Conservation (phyloP, 53 echinoderm and acorn worm genomes). For the Echinometra lucunter region DNA sequence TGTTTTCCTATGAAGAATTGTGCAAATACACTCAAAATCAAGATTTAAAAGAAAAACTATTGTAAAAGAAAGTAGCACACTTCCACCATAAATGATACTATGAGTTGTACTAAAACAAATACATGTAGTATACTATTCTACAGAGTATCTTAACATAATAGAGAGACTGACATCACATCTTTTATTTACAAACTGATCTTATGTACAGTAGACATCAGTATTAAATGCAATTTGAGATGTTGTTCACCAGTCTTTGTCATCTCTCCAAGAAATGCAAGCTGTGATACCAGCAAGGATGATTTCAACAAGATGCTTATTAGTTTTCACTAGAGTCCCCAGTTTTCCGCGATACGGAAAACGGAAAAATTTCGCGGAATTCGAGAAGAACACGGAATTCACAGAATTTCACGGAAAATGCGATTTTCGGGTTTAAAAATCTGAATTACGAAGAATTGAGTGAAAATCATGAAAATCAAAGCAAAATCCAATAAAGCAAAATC, state of each 20-base stretch:
- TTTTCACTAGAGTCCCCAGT: too few relatives aligned
- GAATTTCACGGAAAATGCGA: too few relatives aligned
- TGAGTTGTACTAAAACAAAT: slow-evolving; percentile 5
- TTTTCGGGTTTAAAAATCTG: too few relatives aligned
- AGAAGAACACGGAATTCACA: too few relatives aligned
- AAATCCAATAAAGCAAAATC: too few relatives aligned
- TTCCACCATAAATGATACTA: not conserved
- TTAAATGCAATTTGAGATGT: slow-evolving; percentile 12
- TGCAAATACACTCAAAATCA: not conserved
- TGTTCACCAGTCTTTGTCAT: not conserved
- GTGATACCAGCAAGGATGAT: not conserved
- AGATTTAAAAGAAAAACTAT: too few relatives aligned
- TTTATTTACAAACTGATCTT: not conserved
- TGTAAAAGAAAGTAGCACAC: not conserved
- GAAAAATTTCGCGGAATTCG: too few relatives aligned
- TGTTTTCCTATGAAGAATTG: not conserved
- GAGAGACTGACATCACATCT: slow-evolving; percentile 19
- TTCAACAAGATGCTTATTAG: not conserved
- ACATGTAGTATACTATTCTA: not conserved
- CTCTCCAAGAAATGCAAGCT: not conserved
- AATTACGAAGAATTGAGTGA: too few relatives aligned
- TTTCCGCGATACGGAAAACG: too few relatives aligned
- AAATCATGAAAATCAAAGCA: too few relatives aligned
- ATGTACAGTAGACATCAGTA: slow-evolving; percentile 6
- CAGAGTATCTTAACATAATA: not conserved